Evolutionary conservation across 2,888 invertebrate species (phyloP).

Genomic region (Boloria euphrosyne): DNA sequence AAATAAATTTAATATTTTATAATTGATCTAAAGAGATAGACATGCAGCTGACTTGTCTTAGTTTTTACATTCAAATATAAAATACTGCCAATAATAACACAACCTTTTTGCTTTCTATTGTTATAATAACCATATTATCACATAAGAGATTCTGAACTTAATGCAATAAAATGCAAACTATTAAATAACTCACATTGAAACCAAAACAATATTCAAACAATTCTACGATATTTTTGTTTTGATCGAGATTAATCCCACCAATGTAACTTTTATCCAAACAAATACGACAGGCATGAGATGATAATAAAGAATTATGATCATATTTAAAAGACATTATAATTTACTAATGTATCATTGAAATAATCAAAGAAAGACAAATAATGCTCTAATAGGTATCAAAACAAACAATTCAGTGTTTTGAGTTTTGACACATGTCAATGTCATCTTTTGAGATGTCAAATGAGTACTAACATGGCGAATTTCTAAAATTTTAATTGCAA

Average conservation of each 20-base stretch:
- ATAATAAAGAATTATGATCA: background rate
- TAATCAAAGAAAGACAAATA: too few relatives aligned
- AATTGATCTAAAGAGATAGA: background rate
- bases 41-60: background rate
- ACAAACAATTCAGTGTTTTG: too few relatives aligned
- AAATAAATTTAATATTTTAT: background rate
- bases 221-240: constrained; percentile 16
- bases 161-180: background rate
- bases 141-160: too few relatives aligned
- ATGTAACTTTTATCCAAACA: constrained; percentile 14
- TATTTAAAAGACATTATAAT: constrained; percentile 1
- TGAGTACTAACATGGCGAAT: too few relatives aligned
- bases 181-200: constrained; percentile 6
- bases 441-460: too few relatives aligned
- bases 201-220: constrained; percentile 24
- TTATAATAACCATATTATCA: too few relatives aligned
- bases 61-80: background rate
- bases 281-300: constrained; percentile 5
- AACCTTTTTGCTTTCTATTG: too few relatives aligned
- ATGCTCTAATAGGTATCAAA: too few relatives aligned
- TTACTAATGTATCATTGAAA: too few relatives aligned
- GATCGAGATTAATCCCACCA: constrained; percentile 9
- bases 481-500: too few relatives aligned
- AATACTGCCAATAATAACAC: background rate
- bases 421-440: too few relatives aligned